Percentiles rank a stretch among this genome's conserved stretches.
Conservation (phyloP, 1,140 invertebrate species). For the Orchestia grillus region DNA sequence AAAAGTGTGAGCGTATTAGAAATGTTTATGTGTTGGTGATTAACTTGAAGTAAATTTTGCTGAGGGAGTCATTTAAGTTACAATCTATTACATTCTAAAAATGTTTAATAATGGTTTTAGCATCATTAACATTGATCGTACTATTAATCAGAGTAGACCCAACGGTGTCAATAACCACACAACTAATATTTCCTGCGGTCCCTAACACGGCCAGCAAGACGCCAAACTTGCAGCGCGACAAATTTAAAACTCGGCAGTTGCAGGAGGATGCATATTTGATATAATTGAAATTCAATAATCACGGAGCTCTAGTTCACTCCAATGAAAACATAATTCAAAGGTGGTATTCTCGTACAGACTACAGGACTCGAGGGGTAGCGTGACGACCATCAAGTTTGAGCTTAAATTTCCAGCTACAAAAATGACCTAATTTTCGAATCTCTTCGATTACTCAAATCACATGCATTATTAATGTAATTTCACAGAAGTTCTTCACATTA, state of each 20-base stretch:
- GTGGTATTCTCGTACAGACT: neutral
- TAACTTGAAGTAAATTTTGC: too few relatives aligned
- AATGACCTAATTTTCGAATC: neutral
- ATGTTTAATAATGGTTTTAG: neutral
- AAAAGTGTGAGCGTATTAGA: too few relatives aligned
- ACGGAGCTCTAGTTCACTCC: neutral
- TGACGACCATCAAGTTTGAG: neutral
- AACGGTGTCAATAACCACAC: too few relatives aligned
- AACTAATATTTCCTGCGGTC: too few relatives aligned
- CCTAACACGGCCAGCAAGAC: neutral
- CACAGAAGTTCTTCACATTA: neutral
- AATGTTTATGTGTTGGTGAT: too few relatives aligned
- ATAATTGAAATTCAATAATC: neutral
- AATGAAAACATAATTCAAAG: neutral
- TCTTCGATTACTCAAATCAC: neutral
- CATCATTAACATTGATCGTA: neutral
- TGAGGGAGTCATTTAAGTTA: too few relatives aligned
- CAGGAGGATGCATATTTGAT: neutral
- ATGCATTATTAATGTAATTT: neutral
- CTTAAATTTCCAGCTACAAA: neutral
- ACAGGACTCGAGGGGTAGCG: neutral
- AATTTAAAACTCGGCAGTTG: neutral
- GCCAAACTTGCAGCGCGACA: neutral
- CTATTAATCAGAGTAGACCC: too few relatives aligned
- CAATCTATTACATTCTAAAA: neutral